Evolutionary conservation across 2,797 vertebrate species (phyloP), one percentile per base, ranked within the genome.

Genomic region (Xenopus petersii): DNA sequence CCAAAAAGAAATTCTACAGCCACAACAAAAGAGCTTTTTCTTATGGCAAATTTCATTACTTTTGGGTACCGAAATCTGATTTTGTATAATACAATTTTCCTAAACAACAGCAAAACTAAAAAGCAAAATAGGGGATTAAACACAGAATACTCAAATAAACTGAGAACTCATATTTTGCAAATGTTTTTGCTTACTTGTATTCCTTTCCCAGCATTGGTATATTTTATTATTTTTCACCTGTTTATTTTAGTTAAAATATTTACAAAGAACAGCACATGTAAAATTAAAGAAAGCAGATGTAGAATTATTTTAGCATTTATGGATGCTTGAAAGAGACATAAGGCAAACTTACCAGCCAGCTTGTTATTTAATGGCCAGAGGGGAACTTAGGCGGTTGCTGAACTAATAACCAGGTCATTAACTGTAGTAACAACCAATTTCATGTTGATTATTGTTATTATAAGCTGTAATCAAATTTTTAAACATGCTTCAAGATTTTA

Each of bases 371-470:
- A 88, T 72, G 81, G 80, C 83, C 84, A 81, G 73, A 80, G 84
- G 84, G 85, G 88, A 85, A 82, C 79, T 30, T 64, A 76, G 51
- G 80, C 26, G n/a, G 81, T 85, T 86, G 86, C 78, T 75, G 76
- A 78, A 86, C 82, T 85, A 80, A 80, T 84, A 85, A 78, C 84
- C 83, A 73, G 81, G 81, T 88, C 85, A 88, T 89, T 87, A 88
- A 86, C 85, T 86, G 78, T 74, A 86, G 83, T 86, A 90, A 90
- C 88, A 91, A 88, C 84, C 82, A 89, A 87, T 90, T 90, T 89
- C 83, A 86, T 89, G 86, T 86, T 88, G 86, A 92, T 91, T 88
- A 88, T 89, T 89, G 86, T 83, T 86, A 85, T 88, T 89, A 83
- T 86, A 90, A 88, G 84, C 79, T 64, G 83, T 85, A 84, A 91